Base-by-base conservation (phyloP, 92 coral and sea anemone species). In the Zoanthus sociatus region DNA sequence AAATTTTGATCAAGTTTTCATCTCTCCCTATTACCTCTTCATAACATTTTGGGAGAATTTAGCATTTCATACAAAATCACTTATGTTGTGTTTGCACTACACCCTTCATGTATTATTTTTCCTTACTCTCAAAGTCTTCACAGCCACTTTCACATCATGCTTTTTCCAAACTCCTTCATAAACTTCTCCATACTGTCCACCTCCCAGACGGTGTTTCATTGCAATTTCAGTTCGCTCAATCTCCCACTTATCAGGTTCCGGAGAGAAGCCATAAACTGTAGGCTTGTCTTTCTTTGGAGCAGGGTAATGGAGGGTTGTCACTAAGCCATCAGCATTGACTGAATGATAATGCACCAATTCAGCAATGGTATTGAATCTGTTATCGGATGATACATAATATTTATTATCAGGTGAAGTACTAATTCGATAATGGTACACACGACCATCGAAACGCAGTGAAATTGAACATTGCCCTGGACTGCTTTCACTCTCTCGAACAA, bases 331-430 rank as follows among this genome's bases (percentile, higher is more conserved):
- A 13, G 99, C 91, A 83, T 94, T 95, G n/a, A 93, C 92, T 16
- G 99, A 97, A 63, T 97, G 99, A 87, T 97, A 97, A 79, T 97
- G 99, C 42, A 97, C 98, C 10, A 97, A 95, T 89, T 97, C 99
- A 1, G 98, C 98, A 69, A 97, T 87, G 4, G 99, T 91, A 66
- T 87, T 26, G 88, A 97, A 97, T 78, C 96, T 92, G 77, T 92
- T 97, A 69, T 94, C 98, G 1, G 95, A 77, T 5, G 97, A 95
- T 45, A 97, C 98, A 87, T 95, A 97, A 87, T 93, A 91, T 63
- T 91, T 91, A 5, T 92, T 92, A 73, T 97, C 98, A 10, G 92
- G 76, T 15, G 95, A 90, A 74, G 83, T 87, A 91, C 98, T 97
- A 37, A 97, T 93, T 66, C 99, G 93, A 76, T 97, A 97, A 74